phyloP scores from a whole-genome alignment of 2,797 vertebrate genomes.

The Sphenopsis melanotis region DNA sequence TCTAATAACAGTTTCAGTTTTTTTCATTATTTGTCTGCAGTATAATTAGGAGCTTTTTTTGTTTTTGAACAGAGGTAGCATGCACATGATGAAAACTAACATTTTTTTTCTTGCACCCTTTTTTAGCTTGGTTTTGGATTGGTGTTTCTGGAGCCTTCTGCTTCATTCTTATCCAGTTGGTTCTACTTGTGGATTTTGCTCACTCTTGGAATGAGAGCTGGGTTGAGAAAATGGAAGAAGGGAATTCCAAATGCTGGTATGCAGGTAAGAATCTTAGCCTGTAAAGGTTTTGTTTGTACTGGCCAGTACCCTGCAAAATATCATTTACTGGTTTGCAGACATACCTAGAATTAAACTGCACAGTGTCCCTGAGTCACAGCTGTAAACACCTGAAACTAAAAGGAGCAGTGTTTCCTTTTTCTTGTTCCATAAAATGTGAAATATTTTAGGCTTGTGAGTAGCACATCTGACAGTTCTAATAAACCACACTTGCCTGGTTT shows the following conservation, averaged over 20 bases:
- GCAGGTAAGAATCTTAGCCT: conserved; percentile 77
- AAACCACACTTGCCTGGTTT: not conserved
- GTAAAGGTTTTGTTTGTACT: not conserved
- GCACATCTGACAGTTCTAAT: not conserved
- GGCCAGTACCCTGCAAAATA: not conserved
- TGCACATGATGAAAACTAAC: not conserved
- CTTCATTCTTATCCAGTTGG: conserved; percentile 92
- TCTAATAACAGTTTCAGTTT: not conserved
- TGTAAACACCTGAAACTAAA: not conserved
- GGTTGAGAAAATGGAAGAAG: conserved; percentile 84
- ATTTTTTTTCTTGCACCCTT: not conserved
- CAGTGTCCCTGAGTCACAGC: not conserved
- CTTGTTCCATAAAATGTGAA: not conserved
- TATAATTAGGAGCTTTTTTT: not conserved
- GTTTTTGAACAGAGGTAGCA: not conserved
- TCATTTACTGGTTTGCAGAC: not conserved
- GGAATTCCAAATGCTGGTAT: conserved; percentile 84
- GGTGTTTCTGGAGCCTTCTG: conserved; percentile 80
- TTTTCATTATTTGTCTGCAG: not conserved
- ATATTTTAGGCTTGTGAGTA: not conserved
- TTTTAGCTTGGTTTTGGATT: conserved; percentile 82
- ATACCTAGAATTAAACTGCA: not conserved
- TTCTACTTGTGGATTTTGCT: conserved; percentile 88
- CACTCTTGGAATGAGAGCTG: conserved; percentile 90
- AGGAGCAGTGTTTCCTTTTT: not conserved